phyloP scores from a whole-genome alignment of 1,140 invertebrate genomes.

The Cherax quadricarinatus region DNA sequence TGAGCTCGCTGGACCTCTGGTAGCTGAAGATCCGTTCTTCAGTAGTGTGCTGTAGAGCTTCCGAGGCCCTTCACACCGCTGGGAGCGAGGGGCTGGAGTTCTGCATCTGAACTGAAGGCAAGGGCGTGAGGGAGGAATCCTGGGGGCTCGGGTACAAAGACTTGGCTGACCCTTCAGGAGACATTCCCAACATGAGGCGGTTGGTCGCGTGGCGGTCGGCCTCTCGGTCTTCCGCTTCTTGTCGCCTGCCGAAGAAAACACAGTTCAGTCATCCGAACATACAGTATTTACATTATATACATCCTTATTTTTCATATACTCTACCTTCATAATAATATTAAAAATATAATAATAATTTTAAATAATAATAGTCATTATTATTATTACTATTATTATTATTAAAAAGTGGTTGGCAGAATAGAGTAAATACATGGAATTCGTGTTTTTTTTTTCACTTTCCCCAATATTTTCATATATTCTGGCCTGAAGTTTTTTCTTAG shows the following conservation, averaged over 20 bases:
- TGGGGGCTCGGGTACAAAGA: conserved; percentile 48
- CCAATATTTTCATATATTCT: too few species aligned
- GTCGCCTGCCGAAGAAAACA: conserved; percentile 41
- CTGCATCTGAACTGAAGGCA: conserved; percentile 62
- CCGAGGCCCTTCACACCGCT: conserved; percentile 34
- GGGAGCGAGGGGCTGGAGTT: conserved; percentile 55
- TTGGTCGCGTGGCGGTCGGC: conserved; percentile 52
- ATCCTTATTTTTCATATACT: too few species aligned
- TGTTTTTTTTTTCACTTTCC: too few species aligned
- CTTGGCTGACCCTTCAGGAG: conserved; percentile 44
- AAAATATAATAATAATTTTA: too few species aligned
- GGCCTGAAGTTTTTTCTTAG: too few species aligned
- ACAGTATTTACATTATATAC: too few species aligned
- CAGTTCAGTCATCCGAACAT: too few species aligned
- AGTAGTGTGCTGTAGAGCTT: background rate
- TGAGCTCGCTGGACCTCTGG: background rate
- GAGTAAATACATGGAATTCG: too few species aligned
- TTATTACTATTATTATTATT: too few species aligned
- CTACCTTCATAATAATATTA: too few species aligned
- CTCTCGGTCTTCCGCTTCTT: conserved; percentile 63
- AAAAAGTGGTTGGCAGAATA: too few species aligned
- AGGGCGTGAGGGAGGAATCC: conserved; percentile 55
- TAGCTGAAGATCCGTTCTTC: background rate
- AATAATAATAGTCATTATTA: too few species aligned
- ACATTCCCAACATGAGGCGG: conserved; percentile 59